Evolutionary conservation across 2,888 invertebrate genomes (phyloP).

Genomic region (Mellilla xanthometata): DNA sequence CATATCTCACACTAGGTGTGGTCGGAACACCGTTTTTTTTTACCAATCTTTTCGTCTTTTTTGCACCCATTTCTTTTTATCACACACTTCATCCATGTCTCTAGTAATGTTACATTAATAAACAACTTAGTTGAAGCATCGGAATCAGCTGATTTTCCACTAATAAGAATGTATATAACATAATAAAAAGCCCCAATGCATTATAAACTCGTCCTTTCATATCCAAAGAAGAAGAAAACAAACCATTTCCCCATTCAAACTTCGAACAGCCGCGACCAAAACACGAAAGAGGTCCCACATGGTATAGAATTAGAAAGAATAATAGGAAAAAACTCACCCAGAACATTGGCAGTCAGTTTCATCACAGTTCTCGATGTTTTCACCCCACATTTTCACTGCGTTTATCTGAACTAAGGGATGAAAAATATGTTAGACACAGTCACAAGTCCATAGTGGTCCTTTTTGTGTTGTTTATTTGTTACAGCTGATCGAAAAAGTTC

Average conservation of each 20-base stretch:
- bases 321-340: constrained; percentile 55
- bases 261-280: constrained; percentile 6
- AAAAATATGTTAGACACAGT: constrained; percentile 42
- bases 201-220: neutral
- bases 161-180: no score
- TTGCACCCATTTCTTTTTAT: no score
- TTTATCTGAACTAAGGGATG: constrained; percentile 34
- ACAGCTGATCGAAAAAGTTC: constrained; percentile 22
- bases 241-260: constrained; percentile 5
- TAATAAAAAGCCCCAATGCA: no score
- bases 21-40: no score
- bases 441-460: constrained; percentile 56
- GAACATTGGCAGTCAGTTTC: constrained; percentile 73
- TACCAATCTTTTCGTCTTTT: no score
- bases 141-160: no score
- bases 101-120: no score
- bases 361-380: constrained; percentile 67
- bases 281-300: constrained; percentile 14
- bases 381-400: constrained; percentile 67
- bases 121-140: no score
- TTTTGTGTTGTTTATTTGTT: constrained; percentile 32
- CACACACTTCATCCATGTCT: no score
- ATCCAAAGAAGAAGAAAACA: constrained; percentile 1
- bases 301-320: neutral
- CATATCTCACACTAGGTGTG: no score